phyloP scores from a whole-genome alignment of 1,140 invertebrate genomes.

The Caerostris extrusa region DNA sequence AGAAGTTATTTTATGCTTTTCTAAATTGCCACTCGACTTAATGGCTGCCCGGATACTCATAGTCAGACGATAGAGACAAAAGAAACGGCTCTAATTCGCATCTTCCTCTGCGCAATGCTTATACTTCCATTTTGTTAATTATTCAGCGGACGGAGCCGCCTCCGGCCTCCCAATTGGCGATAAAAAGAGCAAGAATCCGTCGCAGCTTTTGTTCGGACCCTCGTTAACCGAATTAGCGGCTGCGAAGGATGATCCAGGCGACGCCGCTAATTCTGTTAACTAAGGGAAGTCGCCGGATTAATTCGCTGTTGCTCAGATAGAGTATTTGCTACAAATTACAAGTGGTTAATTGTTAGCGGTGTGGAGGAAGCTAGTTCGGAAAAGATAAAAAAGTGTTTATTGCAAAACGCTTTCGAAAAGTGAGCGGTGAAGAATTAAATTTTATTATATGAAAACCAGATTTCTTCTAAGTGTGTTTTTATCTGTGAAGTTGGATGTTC shows the following conservation, averaged over 20 bases:
- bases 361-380: background rate
- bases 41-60: background rate
- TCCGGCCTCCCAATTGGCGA: background rate
- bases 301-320: background rate
- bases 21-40: background rate
- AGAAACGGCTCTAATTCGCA: background rate
- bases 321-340: background rate
- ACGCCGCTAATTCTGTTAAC: constrained; percentile 7
- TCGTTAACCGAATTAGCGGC: constrained; percentile 10
- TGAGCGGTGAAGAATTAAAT: too few relatives aligned
- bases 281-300: background rate
- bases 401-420: too few relatives aligned
- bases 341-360: background rate
- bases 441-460: too few relatives aligned
- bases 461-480: too few relatives aligned
- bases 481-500: too few relatives aligned
- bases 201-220: too few relatives aligned
- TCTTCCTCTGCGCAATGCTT: background rate
- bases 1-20: background rate
- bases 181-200: background rate
- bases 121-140: background rate
- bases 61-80: background rate
- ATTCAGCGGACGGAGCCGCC: background rate
- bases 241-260: background rate
- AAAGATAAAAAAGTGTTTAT: too few relatives aligned